Conservation (phyloP, 2,113 vertebrate genomes). For the Notothenia rossii region DNA sequence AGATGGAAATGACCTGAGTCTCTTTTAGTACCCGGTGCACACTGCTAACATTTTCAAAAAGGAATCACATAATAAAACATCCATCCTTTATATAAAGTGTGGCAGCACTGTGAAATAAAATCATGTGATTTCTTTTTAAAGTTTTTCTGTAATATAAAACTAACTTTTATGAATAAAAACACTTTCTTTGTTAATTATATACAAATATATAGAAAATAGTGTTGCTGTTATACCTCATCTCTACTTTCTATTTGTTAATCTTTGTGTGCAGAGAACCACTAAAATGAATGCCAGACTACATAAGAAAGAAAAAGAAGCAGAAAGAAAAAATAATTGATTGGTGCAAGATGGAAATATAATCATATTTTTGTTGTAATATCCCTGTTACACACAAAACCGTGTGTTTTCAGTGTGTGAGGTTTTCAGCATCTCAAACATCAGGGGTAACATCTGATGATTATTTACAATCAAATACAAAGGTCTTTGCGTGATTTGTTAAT, state of each 20-base stretch:
- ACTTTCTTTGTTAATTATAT: neutral
- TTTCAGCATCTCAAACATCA: conserved; percentile 19
- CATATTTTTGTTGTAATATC: neutral
- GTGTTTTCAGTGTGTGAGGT: neutral
- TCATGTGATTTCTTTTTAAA: too few relatives aligned
- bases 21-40: neutral
- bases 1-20: neutral
- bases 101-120: too few relatives aligned
- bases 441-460: neutral
- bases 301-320: too few relatives aligned
- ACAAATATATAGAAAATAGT: too few relatives aligned
- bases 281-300: too few relatives aligned
- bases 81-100: neutral
- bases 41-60: neutral
- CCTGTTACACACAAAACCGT: neutral
- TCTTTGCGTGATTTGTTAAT: neutral
- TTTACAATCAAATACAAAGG: neutral
- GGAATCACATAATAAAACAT: neutral
- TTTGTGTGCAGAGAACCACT: too few relatives aligned
- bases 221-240: too few relatives aligned
- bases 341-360: too few relatives aligned
- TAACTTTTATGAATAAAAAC: too few relatives aligned
- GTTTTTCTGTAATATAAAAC: too few relatives aligned
- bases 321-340: too few relatives aligned
- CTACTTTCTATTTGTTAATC: too few relatives aligned